Conservation (phyloP, 2,113 vertebrate genomes). For the Urocitellus parryii region DNA sequence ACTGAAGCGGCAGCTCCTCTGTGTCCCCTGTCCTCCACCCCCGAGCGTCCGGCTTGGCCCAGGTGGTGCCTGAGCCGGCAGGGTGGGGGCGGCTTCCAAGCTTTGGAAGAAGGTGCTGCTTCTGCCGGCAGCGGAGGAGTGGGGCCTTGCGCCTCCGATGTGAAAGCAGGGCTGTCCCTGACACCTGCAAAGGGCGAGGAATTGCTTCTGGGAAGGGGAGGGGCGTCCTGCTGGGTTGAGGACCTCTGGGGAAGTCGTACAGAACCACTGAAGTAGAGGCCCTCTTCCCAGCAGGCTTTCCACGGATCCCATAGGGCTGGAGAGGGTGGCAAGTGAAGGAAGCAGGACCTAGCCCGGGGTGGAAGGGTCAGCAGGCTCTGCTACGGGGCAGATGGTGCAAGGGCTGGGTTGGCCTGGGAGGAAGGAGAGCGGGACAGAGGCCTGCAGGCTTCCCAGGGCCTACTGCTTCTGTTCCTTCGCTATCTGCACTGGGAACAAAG, state of each 20-base stretch:
- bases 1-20: not conserved
- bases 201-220: not conserved
- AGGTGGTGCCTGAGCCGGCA: accelerated
- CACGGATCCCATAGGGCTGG: not conserved
- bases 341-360: not conserved
- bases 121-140: accelerated
- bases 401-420: not conserved
- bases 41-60: not conserved
- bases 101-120: not conserved
- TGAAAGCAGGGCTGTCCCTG: not conserved
- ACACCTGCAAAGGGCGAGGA: not conserved
- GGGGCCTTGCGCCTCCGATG: accelerated
- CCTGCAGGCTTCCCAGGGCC: not conserved
- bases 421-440: not conserved
- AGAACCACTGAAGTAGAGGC: not conserved
- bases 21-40: not conserved
- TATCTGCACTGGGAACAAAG: constrained; percentile 64
- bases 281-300: too few species aligned
- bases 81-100: not conserved
- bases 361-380: not conserved
- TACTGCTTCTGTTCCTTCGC: not conserved
- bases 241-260: accelerated
- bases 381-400: constrained; percentile 12
- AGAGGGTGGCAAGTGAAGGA: not conserved
- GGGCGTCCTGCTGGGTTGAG: not conserved